Evolutionary conservation across 2,797 vertebrate genomes (phyloP).

Genomic region (Rallus crepitans): DNA sequence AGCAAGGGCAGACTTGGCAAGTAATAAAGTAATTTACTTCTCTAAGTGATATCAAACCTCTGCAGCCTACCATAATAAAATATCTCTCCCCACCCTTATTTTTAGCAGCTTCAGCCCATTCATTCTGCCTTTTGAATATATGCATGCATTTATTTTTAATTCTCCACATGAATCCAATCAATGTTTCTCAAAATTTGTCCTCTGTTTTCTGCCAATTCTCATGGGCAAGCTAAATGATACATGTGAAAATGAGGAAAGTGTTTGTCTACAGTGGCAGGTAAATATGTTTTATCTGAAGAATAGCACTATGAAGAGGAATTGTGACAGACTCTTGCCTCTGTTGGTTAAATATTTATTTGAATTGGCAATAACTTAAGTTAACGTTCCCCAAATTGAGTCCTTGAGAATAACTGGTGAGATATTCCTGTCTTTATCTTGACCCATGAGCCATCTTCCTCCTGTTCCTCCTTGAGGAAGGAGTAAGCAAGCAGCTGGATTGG

Average conservation of each 20-base stretch:
- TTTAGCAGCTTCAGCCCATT: background rate
- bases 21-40: background rate
- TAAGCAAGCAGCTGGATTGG: background rate
- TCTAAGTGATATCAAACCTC: background rate
- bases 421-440: background rate
- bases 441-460: background rate
- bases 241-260: background rate
- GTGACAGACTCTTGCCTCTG: background rate
- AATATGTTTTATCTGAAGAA: background rate
- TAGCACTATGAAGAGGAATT: background rate
- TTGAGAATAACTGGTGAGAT: background rate
- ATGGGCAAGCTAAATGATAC: background rate
- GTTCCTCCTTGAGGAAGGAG: background rate
- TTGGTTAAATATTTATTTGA: background rate
- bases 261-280: background rate
- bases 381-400: background rate
- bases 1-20: background rate
- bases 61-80: background rate
- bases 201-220: background rate
- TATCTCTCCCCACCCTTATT: background rate
- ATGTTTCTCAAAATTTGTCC: background rate
- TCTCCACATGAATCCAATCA: background rate
- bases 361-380: background rate
- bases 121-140: background rate
- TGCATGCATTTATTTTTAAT: background rate